These are phyloP conservation scores for Notiomystis cincta DNA, from an alignment of 2,113 vertebrate species.

Conservation along the genomic window DNA sequence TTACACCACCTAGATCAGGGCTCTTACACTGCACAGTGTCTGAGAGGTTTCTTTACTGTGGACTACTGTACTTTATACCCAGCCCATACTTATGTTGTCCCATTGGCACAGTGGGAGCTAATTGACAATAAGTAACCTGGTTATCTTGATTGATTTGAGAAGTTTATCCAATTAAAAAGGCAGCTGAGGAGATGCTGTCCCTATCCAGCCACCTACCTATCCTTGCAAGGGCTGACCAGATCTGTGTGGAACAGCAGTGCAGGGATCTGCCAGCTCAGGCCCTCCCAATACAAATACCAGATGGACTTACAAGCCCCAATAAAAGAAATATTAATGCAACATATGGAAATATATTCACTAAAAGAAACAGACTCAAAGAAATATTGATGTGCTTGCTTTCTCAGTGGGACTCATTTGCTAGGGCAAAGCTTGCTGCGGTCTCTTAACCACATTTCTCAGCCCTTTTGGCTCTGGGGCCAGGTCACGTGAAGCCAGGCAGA, in stretches of 20 bases:
- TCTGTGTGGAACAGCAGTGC: background rate
- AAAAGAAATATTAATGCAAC: slow-evolving; percentile 40
- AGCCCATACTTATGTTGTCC: background rate
- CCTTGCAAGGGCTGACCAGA: background rate
- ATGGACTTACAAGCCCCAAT: background rate
- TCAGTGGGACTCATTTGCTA: slow-evolving; percentile 20
- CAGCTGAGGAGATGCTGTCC: background rate
- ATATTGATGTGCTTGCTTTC: background rate
- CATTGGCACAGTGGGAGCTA: background rate
- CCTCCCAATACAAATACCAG: slow-evolving; percentile 1
- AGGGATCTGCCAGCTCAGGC: background rate
- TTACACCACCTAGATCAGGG: background rate
- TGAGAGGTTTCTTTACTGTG: background rate
- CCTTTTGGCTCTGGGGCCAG: background rate
- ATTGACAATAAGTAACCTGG: background rate
- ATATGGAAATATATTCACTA: slow-evolving; percentile 43
- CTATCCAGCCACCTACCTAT: background rate
- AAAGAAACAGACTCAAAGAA: slow-evolving; percentile 13
- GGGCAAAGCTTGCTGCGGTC: background rate
- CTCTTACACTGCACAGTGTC: background rate
- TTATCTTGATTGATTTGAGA: background rate
- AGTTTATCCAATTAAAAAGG: background rate
- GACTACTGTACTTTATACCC: background rate
- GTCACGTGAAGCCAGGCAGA: background rate
- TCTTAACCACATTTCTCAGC: slow-evolving; percentile 1